Conservation (phyloP, 2,888 invertebrate genomes). For the Sipha maydis region DNA sequence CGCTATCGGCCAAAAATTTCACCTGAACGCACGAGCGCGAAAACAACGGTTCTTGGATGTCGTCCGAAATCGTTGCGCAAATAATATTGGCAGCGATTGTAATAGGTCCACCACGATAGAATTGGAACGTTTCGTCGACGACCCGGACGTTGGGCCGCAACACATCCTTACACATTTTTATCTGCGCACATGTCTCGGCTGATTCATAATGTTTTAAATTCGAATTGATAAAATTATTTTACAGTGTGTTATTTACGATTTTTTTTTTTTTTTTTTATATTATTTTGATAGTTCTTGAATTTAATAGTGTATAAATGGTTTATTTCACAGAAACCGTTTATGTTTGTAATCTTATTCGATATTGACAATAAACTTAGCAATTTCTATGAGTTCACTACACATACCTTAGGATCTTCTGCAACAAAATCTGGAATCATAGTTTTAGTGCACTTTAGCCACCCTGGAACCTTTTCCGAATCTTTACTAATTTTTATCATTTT, state of each 20-base stretch:
- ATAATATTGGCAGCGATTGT: neutral
- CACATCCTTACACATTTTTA: neutral
- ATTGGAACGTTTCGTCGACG: neutral
- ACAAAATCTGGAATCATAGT: slow-evolving; percentile 91
- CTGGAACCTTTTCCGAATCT: slow-evolving; percentile 77
- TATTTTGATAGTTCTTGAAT: neutral
- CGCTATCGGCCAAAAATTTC: neutral
- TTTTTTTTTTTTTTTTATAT: too few species aligned
- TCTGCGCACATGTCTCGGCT: too few species aligned
- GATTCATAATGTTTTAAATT: too few species aligned
- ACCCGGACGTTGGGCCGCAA: neutral
- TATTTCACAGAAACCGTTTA: neutral
- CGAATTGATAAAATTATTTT: too few species aligned
- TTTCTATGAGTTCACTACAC: neutral
- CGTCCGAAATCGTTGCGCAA: neutral
- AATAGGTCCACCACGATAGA: neutral
- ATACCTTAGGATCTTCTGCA: slow-evolving; percentile 80
- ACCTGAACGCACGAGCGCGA: neutral
- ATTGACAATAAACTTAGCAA: neutral
- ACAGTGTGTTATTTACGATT: too few species aligned
- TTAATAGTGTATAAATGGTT: neutral
- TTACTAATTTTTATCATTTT: slow-evolving; percentile 85
- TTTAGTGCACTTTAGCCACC: slow-evolving; percentile 85
- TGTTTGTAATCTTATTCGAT: neutral
- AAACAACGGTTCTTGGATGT: neutral